phyloP scores from a whole-genome alignment of 2,888 invertebrate species.

The Lissocephala sabroskyi region DNA sequence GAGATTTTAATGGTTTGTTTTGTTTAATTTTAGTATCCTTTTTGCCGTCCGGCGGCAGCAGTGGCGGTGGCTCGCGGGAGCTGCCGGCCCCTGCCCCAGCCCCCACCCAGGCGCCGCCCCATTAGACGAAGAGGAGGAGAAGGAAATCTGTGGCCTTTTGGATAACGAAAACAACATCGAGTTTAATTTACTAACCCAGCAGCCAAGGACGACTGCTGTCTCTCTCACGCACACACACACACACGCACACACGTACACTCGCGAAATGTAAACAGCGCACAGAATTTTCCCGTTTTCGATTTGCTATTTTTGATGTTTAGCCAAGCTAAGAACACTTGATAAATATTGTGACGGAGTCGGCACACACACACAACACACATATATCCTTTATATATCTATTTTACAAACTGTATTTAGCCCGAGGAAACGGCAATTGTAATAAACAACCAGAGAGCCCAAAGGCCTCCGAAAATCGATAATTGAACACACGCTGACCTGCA shows the following conservation, averaged over 20 bases:
- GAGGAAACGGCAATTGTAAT: background rate
- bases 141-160: slow-evolving; percentile 22
- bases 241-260: slow-evolving; percentile 5
- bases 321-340: background rate
- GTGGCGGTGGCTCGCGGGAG: slow-evolving; percentile 26
- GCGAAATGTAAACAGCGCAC: background rate
- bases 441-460: background rate
- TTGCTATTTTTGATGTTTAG: slow-evolving; percentile 1
- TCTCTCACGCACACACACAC: background rate
- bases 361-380: slow-evolving; percentile 5
- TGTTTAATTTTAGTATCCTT: slow-evolving; percentile 53
- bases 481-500: no score
- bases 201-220: slow-evolving; percentile 1
- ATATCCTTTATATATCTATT: background rate
- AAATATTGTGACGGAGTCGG: background rate
- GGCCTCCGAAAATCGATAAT: no score
- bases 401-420: background rate
- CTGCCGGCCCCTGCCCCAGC: slow-evolving; percentile 20
- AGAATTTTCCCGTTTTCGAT: no score
- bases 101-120: slow-evolving; percentile 25
- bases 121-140: no score
- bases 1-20: background rate
- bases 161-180: slow-evolving; percentile 19
- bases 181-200: background rate
- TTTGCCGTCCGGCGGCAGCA: slow-evolving; percentile 62